Evolutionary conservation across 2,113 vertebrate species (phyloP).

Genomic region (Percina caprodes): DNA sequence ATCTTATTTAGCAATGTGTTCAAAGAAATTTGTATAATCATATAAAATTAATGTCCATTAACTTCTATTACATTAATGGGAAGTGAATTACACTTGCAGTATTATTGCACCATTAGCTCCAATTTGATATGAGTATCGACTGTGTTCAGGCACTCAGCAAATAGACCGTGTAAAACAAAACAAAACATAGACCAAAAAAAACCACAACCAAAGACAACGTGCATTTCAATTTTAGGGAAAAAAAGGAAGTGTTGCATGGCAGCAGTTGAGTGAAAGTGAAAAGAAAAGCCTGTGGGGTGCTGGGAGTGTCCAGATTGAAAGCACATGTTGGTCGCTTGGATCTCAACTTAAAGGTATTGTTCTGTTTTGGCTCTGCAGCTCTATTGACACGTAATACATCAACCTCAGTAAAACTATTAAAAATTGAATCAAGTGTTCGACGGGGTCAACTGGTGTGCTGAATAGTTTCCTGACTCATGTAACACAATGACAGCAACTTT

Average conservation of each 20-base stretch:
- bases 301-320: slow-evolving; percentile 75
- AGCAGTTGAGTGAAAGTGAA: slow-evolving; percentile 51
- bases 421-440: slow-evolving; percentile 18
- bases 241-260: slow-evolving; percentile 36
- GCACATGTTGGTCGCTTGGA: slow-evolving; percentile 69
- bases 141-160: slow-evolving; percentile 13
- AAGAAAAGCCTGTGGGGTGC: slow-evolving; percentile 42
- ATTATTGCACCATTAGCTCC: slow-evolving; percentile 34
- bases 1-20: slow-evolving; percentile 1
- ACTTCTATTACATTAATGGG: slow-evolving; percentile 17
- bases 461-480: slow-evolving; percentile 17
- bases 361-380: slow-evolving; percentile 60
- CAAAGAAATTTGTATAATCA: slow-evolving; percentile 23
- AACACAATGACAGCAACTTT: slow-evolving; percentile 31
- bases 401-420: slow-evolving; percentile 35
- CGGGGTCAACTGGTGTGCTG: background rate
- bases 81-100: slow-evolving; percentile 21
- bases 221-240: background rate
- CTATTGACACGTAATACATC: slow-evolving; percentile 70
- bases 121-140: slow-evolving; percentile 34
- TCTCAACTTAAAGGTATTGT: slow-evolving; percentile 43
- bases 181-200: slow-evolving; percentile 22
- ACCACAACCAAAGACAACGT: slow-evolving; percentile 29
- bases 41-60: slow-evolving; percentile 17
- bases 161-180: slow-evolving; percentile 7